Base-by-base conservation (phyloP, 2,888 invertebrate species). In the Hyposoter didymator region DNA sequence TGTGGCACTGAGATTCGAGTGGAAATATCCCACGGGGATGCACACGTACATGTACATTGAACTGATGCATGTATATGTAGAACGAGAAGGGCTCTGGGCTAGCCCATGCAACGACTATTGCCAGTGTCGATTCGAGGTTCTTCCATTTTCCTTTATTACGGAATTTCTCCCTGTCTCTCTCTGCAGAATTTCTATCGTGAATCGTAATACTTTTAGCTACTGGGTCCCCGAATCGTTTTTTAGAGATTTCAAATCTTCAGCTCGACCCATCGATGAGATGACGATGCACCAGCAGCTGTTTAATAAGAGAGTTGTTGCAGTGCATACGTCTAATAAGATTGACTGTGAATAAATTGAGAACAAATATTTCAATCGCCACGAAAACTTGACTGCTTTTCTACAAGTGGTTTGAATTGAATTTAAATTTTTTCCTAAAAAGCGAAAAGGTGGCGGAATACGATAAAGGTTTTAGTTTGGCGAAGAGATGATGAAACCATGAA, bases 401-500 rank as follows among this genome's bases (percentile, higher is more conserved):
- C 39, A 39, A 10, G 39, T 39, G 10, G 10, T 39, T 10, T 39
- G 39, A 39, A 39, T 39, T 8, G 39, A 39, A 39, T 39, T 39
- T 8, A 39, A 39, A 12, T 12, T 28, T 28, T 59, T 2, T 28
- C 55, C 3, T 10, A 52, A n/a, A n/a, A 52, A 14, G 28, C 1
- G 22, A 59, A 4, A 28, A 28, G 10, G 14, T 59, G 12, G 12
- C 14, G 14, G 28, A 59, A 28, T 28, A 59, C 4, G 4, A 28
- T 59, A 6, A 28, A 59, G 14, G 39, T 39, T 10, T 14, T 35
- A 10, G 32, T 14, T 17, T 22, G 12, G 7, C 49, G 32, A 2
- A 10, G 39, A 35, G 19, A 2, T 67, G 1, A n/a, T 14, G 47
- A 70, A 67, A 87, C 87, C 88, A 86, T 88, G 88, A 87, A 88